Evolutionary conservation across 1,140 invertebrate genomes (phyloP).

Genomic region (Hormaphis cornu): DNA sequence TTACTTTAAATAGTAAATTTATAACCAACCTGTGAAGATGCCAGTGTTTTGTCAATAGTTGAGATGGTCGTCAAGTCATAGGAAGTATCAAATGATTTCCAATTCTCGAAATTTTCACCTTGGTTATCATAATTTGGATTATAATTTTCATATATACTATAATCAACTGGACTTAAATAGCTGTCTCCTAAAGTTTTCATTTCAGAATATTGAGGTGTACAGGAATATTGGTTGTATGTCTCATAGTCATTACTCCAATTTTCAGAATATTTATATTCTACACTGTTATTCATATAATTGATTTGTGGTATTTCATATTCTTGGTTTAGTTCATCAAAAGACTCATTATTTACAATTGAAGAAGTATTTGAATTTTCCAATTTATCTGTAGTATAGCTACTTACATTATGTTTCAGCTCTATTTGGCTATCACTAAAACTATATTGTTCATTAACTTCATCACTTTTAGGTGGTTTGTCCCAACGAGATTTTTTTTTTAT

Average conservation of each 20-base stretch:
- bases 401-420: not conserved
- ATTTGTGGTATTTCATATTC: not conserved
- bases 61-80: not conserved
- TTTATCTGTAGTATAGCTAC: not conserved
- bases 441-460: not conserved
- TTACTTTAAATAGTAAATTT: not conserved
- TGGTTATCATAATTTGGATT: not conserved
- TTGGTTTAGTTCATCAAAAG: not conserved
- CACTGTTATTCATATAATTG: not conserved
- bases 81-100: not conserved
- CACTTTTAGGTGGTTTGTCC: not conserved
- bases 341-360: not conserved
- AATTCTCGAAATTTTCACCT: not conserved
- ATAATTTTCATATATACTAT: conserved; percentile 24
- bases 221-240: not conserved
- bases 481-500: conserved; percentile 2
- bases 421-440: not conserved
- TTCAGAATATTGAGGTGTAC: not conserved
- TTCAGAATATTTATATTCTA: not conserved
- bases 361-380: not conserved
- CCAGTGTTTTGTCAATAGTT: not conserved
- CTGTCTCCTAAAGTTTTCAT: not conserved
- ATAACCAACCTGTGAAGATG: not conserved
- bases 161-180: not conserved
- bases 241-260: not conserved